Evolutionary conservation across 2,797 vertebrate genomes (phyloP).

Genomic region (Gephyroberyx darwinii): DNA sequence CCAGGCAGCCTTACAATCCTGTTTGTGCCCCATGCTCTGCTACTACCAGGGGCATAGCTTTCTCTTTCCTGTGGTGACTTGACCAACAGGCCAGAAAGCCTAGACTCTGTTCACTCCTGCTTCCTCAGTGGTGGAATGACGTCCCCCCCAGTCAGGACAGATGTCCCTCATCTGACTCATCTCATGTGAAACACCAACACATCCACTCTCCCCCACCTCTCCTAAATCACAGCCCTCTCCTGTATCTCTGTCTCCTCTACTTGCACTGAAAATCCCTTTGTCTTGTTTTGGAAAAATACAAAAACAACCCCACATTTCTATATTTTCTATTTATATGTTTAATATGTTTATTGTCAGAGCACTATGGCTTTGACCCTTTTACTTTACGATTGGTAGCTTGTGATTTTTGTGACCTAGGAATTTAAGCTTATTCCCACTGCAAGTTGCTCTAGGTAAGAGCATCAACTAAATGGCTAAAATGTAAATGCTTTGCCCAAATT

Average conservation of each 20-base stretch:
- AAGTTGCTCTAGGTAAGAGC: too few relatives aligned
- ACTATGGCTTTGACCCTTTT: background rate
- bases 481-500: too few relatives aligned
- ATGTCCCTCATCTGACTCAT: background rate
- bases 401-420: background rate
- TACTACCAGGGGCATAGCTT: background rate
- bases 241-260: background rate
- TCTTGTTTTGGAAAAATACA: too few relatives aligned
- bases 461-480: too few relatives aligned
- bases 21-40: background rate
- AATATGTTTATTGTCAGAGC: too few relatives aligned
- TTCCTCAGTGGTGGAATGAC: background rate
- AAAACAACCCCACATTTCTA: too few relatives aligned
- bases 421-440: background rate
- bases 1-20: background rate
- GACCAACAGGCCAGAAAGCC: background rate
- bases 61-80: background rate
- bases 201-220: background rate
- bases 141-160: background rate
- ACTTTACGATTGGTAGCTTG: background rate
- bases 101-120: background rate
- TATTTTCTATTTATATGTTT: too few relatives aligned
- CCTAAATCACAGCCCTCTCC: background rate
- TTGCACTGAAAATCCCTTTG: background rate
- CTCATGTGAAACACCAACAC: background rate